phyloP scores from a whole-genome alignment of 2,888 invertebrate species.

The Ischnus inquisitorius region DNA sequence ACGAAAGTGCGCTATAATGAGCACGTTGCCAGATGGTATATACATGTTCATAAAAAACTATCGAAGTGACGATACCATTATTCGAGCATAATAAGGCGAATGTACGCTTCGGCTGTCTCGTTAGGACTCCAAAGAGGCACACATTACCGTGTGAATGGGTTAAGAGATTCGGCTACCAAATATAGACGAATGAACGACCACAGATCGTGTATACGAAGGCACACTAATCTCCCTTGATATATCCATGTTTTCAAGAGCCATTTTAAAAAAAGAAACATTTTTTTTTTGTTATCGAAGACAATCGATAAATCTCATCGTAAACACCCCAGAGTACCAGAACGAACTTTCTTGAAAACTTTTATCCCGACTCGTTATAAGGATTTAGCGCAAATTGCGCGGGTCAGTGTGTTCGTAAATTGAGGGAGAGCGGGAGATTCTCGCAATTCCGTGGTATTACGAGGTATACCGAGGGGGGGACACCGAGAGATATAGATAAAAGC shows the following conservation, averaged over 20 bases:
- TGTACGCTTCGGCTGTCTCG: constrained; percentile 36
- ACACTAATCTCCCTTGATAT: constrained; percentile 3
- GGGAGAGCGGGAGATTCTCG: constrained; percentile 9
- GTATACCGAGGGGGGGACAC: constrained; percentile 48
- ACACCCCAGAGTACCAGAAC: constrained; percentile 22
- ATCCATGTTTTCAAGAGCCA: constrained; percentile 29
- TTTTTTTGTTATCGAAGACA: background rate
- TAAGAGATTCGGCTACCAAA: constrained; percentile 21
- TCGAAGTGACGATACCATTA: constrained; percentile 43
- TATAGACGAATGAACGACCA: constrained; percentile 16
- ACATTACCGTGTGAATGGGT: constrained; percentile 17
- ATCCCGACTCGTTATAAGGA: constrained; percentile 36
- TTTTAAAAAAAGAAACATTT: background rate
- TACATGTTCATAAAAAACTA: constrained; percentile 33
- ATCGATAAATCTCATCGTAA: constrained; percentile 45
- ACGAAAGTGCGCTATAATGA: constrained; percentile 49
- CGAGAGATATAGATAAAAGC: constrained; percentile 59
- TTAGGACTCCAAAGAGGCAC: constrained; percentile 42
- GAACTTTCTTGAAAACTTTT: constrained; percentile 38
- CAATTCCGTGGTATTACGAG: constrained; percentile 36
- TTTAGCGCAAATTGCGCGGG: constrained; percentile 68
- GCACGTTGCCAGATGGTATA: constrained; percentile 23
- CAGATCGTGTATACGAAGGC: background rate
- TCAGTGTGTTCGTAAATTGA: constrained; percentile 65
- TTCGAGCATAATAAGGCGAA: constrained; percentile 40